Base-by-base conservation (phyloP, 2,888 invertebrate genomes). In the Ichneumoninae sp. region DNA sequence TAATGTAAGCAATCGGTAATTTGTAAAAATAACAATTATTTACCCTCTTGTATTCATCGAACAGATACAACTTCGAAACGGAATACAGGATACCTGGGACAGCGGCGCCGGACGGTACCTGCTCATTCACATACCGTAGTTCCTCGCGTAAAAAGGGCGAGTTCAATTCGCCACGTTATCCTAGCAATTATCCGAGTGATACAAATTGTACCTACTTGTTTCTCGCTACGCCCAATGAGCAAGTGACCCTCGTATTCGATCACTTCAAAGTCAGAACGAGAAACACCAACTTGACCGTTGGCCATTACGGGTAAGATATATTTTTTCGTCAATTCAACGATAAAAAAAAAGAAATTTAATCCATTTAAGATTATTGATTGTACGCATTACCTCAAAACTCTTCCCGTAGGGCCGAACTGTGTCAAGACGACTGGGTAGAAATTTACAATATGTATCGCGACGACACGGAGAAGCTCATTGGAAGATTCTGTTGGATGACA, bases 51-150 rank as follows among this genome's bases (percentile, higher is more conserved):
- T 44, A 6, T n/a, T 36, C 4, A 36, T 44, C 30, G 13, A 90
- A 74, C 54, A 94, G 93, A 93, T 95, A 95, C 89, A 94, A 92
- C 70, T 95, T 94, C 88, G 94, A 95, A 91, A 93, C 96, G 96
- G 98, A 98, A 94, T 98, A 98, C 93, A 97, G 97, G 89, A 98
- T 99, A 91, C 98, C 98, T 75, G 99, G 99, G 69, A 98, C 98
- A 0, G 97, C 98, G 33, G 97, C 98, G 33, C 98, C 98, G 6
- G 97, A 97, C 90, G 98, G 98, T 83, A 96, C 96, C 90, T 99
- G 99, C 94, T 96, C 96, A 84, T 99, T 99, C 94, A 97, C 97
- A 13, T 99, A 99, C 94, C 96, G 96, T 89, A 98, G 98, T 93
- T 96, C 96, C 89, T 97, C 97, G 60, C 96, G 96, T 92, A 98